Conservation (phyloP, 2,113 vertebrate genomes). For the Erythrolamprus reginae region DNA sequence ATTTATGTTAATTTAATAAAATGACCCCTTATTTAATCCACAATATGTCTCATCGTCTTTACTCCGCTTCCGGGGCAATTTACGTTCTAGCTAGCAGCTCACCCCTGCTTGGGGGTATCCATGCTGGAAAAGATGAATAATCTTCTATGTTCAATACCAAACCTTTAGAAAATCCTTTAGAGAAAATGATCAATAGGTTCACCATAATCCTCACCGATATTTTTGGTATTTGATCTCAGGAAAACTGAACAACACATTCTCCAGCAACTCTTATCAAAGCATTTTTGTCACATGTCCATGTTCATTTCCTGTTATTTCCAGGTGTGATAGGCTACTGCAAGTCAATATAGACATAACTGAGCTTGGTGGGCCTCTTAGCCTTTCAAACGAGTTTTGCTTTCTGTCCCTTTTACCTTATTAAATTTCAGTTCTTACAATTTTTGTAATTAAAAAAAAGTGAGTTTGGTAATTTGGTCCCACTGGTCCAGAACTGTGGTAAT, state of each 20-base stretch:
- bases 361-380: not conserved
- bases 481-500: not conserved
- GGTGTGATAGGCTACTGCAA: not conserved
- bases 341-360: not conserved
- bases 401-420: not conserved
- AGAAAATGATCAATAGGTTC: not conserved
- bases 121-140: not conserved
- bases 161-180: not conserved
- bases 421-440: not conserved
- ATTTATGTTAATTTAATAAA: too few species aligned
- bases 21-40: too few species aligned
- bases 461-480: not conserved
- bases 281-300: not conserved
- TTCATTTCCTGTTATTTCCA: not conserved
- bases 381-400: not conserved
- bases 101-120: not conserved
- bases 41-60: too few species aligned
- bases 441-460: not conserved
- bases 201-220: not conserved
- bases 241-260: not conserved
- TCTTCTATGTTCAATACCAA: not conserved
- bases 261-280: not conserved
- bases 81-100: too few species aligned
- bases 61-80: too few species aligned
- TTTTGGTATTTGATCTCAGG: not conserved